These are phyloP conservation scores for Tichodroma muraria DNA, from an alignment of 2,113 vertebrate species.

Conservation along the genomic window DNA sequence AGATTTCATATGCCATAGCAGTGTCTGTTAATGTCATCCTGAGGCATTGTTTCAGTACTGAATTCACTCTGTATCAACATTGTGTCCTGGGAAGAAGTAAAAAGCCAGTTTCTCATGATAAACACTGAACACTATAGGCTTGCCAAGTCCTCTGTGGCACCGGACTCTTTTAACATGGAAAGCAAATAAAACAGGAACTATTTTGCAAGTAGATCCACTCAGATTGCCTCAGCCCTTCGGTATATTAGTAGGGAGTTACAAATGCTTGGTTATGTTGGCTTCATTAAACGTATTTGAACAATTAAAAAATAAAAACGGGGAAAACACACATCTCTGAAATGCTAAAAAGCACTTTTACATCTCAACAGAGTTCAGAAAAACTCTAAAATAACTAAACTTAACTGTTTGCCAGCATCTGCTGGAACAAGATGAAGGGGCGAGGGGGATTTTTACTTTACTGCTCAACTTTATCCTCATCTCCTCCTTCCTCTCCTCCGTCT, in stretches of 20 bases:
- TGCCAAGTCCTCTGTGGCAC: slow-evolving; percentile 13
- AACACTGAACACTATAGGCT: background rate
- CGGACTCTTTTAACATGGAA: background rate
- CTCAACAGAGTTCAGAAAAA: background rate
- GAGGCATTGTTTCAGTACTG: background rate
- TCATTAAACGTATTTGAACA: background rate
- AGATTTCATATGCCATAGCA: background rate
- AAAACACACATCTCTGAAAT: background rate
- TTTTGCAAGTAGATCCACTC: background rate
- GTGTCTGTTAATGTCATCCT: slow-evolving; percentile 8
- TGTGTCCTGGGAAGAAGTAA: slow-evolving; percentile 9
- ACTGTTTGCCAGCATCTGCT: background rate
- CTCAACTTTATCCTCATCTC: background rate
- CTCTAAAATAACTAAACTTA: background rate
- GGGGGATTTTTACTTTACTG: background rate
- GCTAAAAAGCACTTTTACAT: background rate
- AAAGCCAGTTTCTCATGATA: background rate
- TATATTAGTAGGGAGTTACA: background rate
- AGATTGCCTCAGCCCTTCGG: background rate
- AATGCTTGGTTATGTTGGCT: background rate
- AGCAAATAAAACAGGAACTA: slow-evolving; percentile 16
- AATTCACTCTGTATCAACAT: background rate
- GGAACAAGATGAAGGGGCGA: background rate
- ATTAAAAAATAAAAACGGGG: background rate
- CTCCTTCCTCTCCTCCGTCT: background rate